Evolutionary conservation across 2,113 vertebrate species (phyloP), one percentile per base, ranked within the genome.

Genomic region (Tragelaphus scriptus): DNA sequence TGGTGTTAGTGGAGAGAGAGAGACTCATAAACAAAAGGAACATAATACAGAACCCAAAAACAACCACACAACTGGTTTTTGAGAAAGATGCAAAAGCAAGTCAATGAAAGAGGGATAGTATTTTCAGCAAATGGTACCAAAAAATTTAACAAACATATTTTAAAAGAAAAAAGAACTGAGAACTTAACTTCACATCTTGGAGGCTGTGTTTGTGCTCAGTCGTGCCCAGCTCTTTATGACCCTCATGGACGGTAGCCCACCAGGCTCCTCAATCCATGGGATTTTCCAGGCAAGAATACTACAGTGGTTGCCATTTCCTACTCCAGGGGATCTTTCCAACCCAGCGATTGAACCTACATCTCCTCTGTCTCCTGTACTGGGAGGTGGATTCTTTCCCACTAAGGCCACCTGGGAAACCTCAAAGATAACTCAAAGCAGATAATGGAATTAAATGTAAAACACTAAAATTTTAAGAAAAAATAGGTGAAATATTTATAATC

Each of bases 191-290:
- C 82, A 40, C 25, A 44, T 58, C 53, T 85, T 58, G 25, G 71
- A 77, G 71, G 23, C 12, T 26, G 40, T 44, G 23, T 77, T 14
- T 44, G 71, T 26, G 23, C 6, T 40, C 36, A 75, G 11, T 40
- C 0, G 0, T 75, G 68, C 40, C 32, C 36, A 6, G 0, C 71
- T 77, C 71, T 44, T 44, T 44, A 12, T 1, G 1, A 44, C 40
- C 23, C 40, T 40, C 21, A 15, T 26, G 23, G 71, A 77, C 1
- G 0, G 6, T 26, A 25, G 71, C 7, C 23, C 12, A 1, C 40
- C 40, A 2, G 3, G 23, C 40, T 77, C 40, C 23, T 77, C 71
- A 13, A 40, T 77, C 23, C 40, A 15, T 44, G 40, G 71, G 23
- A 25, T 77, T 77, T 44, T 77, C 40, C 71, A 77, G 40, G 40